Evolutionary conservation across 2,888 invertebrate species (phyloP).

Genomic region (Argyresthia goedartella): DNA sequence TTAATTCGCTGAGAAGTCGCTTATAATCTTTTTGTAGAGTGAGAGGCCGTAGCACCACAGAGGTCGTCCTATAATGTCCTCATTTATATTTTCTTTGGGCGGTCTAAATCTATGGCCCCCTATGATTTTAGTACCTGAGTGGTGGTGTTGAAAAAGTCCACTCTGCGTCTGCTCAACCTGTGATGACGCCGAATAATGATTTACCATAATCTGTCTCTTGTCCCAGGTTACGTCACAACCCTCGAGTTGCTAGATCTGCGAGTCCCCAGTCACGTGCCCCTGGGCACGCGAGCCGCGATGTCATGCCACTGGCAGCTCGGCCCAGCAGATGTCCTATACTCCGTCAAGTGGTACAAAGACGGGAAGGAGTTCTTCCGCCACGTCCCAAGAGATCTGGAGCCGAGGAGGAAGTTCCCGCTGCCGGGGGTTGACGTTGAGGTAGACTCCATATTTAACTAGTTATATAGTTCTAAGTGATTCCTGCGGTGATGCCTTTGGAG

Average conservation of each 20-base stretch:
- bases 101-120: too few relatives aligned
- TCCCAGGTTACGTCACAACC: slow-evolving; percentile 42
- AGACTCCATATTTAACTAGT: slow-evolving; percentile 46
- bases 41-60: too few relatives aligned
- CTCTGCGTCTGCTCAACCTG: too few relatives aligned
- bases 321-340: slow-evolving; percentile 85
- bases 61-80: too few relatives aligned
- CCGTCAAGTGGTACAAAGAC: slow-evolving; percentile 94
- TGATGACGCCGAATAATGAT: too few relatives aligned
- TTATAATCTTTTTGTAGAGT: too few relatives aligned
- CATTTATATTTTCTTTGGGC: too few relatives aligned
- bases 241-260: slow-evolving; percentile 82
- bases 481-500: too few relatives aligned
- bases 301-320: slow-evolving; percentile 86
- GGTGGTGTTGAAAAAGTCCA: too few relatives aligned
- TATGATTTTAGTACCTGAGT: too few relatives aligned
- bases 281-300: slow-evolving; percentile 80
- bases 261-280: slow-evolving; percentile 85
- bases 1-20: too few relatives aligned
- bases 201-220: slow-evolving; percentile 7
- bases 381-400: slow-evolving; percentile 86
- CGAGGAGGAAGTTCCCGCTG: slow-evolving; percentile 81
- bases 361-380: slow-evolving; percentile 91
- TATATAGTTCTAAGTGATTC: too few relatives aligned
- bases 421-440: slow-evolving; percentile 90